Percentiles rank a stretch among this genome's conserved stretches.
phyloP scores from a whole-genome alignment of 2,888 invertebrate genomes.

The Lucinisca nassula region DNA sequence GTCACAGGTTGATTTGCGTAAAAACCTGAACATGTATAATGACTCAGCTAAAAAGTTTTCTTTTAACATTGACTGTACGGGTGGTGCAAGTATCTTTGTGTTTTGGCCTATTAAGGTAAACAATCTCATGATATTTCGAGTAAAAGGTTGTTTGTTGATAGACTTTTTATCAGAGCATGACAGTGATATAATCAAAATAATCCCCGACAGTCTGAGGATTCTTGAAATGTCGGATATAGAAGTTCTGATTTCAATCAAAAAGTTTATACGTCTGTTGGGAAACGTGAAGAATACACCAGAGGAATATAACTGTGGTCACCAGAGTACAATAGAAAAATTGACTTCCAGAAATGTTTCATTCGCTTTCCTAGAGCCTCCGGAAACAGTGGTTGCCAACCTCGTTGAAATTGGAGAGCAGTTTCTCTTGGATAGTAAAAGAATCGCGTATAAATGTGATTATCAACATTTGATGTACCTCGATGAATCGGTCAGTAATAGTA shows the following conservation, averaged over 20 bases:
- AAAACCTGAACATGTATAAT: conserved; percentile 20
- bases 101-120: conserved; percentile 71
- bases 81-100: conserved; percentile 58
- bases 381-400: conserved; percentile 14
- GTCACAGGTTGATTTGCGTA: conserved; percentile 43
- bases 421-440: conserved; percentile 46
- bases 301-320: conserved; percentile 71
- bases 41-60: conserved; percentile 30
- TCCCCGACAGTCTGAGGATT: conserved; percentile 64
- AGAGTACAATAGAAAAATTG: conserved; percentile 56
- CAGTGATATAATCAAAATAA: conserved; percentile 20
- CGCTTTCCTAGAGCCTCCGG: conserved; percentile 34
- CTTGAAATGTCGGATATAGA: conserved; percentile 49
- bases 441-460: conserved; percentile 66
- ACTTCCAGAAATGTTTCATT: conserved; percentile 59
- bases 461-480: conserved; percentile 66
- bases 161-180: conserved; percentile 63
- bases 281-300: conserved; percentile 49
- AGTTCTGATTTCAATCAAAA: conserved; percentile 34
- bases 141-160: conserved; percentile 55
- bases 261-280: conserved; percentile 27
- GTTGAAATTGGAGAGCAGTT: conserved; percentile 52
- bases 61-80: conserved; percentile 58
- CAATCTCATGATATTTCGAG: conserved; percentile 57
- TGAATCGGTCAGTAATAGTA: conserved; percentile 62